These are phyloP conservation scores for Leucophenga maculata DNA, from an alignment of 2,888 invertebrate genomes.

Conservation along the genomic window DNA sequence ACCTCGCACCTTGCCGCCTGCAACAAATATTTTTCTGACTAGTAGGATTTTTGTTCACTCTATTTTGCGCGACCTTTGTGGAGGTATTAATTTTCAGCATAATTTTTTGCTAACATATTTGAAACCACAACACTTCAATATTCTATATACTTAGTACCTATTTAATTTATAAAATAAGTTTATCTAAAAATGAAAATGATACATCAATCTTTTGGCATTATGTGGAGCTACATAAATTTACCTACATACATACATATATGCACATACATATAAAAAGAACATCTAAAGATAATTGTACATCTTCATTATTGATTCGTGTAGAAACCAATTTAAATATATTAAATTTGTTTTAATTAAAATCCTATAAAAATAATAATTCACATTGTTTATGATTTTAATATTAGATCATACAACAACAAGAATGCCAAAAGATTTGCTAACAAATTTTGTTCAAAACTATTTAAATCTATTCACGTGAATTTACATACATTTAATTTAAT, in stretches of 20 bases:
- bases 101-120: constrained; percentile 49
- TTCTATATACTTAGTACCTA: constrained; percentile 23
- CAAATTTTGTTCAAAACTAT: constrained; percentile 13
- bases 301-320: no score
- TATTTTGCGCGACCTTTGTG: neutral
- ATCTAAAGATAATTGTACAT: neutral
- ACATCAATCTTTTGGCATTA: constrained; percentile 19
- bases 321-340: no score
- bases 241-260: no score
- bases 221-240: neutral
- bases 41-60: constrained; percentile 2
- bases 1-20: neutral
- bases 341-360: no score
- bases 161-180: constrained; percentile 38
- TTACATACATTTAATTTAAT: neutral
- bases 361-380: no score
- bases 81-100: neutral
- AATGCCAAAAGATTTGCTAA: constrained; percentile 18
- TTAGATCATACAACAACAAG: neutral
- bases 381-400: no score
- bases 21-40: constrained; percentile 7
- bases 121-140: constrained; percentile 58
- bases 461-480: neutral
- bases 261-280: neutral
- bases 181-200: constrained; percentile 17